phyloP scores from a whole-genome alignment of 2,888 invertebrate genomes.

The Protophormia terraenovae region DNA sequence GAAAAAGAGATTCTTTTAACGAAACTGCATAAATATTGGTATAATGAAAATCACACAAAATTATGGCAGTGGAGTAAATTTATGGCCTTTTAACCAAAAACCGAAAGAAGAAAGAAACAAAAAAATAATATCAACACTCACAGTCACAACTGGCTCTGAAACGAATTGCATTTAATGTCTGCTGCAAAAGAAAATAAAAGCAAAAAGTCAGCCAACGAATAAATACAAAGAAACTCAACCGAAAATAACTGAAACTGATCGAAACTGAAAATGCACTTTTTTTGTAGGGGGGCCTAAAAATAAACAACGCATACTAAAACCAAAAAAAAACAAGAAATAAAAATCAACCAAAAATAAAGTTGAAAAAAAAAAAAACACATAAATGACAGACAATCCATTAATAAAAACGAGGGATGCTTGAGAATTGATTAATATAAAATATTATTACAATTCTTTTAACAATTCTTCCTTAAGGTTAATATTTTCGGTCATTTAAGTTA shows the following conservation, averaged over 20 bases:
- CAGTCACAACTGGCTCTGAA: conserved; percentile 5
- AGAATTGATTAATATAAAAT: not conserved
- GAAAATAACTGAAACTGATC: conserved; percentile 68
- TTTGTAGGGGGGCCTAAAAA: conserved; percentile 70
- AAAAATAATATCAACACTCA: conserved; percentile 24
- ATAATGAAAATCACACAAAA: conserved; percentile 71
- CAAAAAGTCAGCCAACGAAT: conserved; percentile 32
- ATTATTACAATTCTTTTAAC: no score
- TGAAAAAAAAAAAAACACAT: conserved; percentile 1
- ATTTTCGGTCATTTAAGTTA: no score
- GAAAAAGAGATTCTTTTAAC: not conserved
- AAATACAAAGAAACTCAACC: conserved; percentile 52
- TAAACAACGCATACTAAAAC: conserved; percentile 67
- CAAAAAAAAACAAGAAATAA: conserved; percentile 71
- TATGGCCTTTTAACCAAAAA: conserved; percentile 71
- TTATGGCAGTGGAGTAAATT: conserved; percentile 74
- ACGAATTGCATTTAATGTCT: conserved; percentile 24
- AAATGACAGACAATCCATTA: conserved; percentile 41
- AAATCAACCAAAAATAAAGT: conserved; percentile 54
- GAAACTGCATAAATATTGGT: conserved; percentile 63
- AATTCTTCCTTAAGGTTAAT: no score
- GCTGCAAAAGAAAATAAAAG: not conserved
- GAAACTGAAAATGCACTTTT: conserved; percentile 69
- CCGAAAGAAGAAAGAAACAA: conserved; percentile 19
- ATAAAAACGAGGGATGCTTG: conserved; percentile 41